Evolutionary conservation across 2,888 invertebrate genomes (phyloP).

Genomic region (Diogma glabrata): DNA sequence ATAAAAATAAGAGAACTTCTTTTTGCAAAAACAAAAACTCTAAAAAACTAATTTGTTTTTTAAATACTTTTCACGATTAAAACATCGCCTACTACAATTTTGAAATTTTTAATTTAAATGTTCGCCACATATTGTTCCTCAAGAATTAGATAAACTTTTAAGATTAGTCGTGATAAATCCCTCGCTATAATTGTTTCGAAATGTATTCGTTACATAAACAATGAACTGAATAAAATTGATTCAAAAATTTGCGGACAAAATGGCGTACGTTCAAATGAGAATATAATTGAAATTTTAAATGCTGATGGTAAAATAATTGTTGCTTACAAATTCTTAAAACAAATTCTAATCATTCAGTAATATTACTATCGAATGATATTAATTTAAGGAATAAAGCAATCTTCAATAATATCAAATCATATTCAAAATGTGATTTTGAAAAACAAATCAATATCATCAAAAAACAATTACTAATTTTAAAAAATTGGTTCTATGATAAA

Average conservation of each 20-base stretch:
- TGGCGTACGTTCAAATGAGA: conserved; percentile 34
- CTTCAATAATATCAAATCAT: conserved; percentile 32
- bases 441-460: too few relatives aligned
- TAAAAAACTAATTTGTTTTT: neutral
- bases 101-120: conserved; percentile 30
- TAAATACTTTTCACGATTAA: neutral
- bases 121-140: conserved; percentile 42
- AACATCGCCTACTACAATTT: too few relatives aligned
- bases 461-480: too few relatives aligned
- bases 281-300: conserved; percentile 32
- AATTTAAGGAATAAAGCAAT: conserved; percentile 42
- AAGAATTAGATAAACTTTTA: conserved; percentile 41
- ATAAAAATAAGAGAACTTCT: too few relatives aligned
- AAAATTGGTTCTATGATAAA: too few relatives aligned
- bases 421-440: conserved; percentile 27
- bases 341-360: conserved; percentile 31
- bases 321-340: conserved; percentile 38
- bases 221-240: conserved; percentile 23
- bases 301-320: conserved; percentile 43
- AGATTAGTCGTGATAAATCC: conserved; percentile 25
- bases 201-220: conserved; percentile 28
- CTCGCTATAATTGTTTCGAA: conserved; percentile 21
- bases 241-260: conserved; percentile 30
- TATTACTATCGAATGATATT: conserved; percentile 40
- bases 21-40: too few relatives aligned